Evolutionary conservation across 1,140 invertebrate species (phyloP).

Genomic region (Thaumetopoea pityocampa): DNA sequence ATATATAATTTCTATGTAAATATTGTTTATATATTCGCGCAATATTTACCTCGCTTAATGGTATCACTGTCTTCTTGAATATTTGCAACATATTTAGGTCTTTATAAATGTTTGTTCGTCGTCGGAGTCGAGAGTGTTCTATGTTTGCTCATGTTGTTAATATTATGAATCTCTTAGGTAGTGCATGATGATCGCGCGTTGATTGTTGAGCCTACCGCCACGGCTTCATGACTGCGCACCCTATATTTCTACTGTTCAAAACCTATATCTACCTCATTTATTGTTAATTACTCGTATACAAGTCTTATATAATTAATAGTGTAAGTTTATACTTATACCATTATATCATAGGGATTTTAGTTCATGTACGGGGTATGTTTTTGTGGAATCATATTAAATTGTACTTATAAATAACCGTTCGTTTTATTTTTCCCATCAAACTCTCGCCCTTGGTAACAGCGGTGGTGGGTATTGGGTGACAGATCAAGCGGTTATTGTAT

Average conservation of each 20-base stretch:
- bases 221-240: constrained; percentile 30
- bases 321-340: constrained; percentile 71
- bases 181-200: constrained; percentile 26
- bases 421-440: constrained; percentile 48
- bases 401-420: constrained; percentile 70
- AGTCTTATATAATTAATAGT: constrained; percentile 50
- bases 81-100: constrained; percentile 9
- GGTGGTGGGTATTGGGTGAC: constrained; percentile 20
- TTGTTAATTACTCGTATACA: constrained; percentile 55
- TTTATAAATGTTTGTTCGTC: constrained; percentile 17
- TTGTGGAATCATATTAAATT: constrained; percentile 73
- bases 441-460: constrained; percentile 2
- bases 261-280: constrained; percentile 64
- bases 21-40: constrained; percentile 23
- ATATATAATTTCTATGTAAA: constrained; percentile 23
- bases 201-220: constrained; percentile 32
- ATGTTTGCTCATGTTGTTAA: constrained; percentile 39
- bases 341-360: constrained; percentile 64
- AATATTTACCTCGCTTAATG: constrained; percentile 22
- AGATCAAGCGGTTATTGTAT: constrained; percentile 16
- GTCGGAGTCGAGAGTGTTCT: constrained; percentile 15
- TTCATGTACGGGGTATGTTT: constrained; percentile 70
- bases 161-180: constrained; percentile 48
- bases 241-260: constrained; percentile 35
- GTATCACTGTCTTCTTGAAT: background rate